Base-by-base conservation (phyloP, 2,113 vertebrate genomes). In the Corvus cornix region DNA sequence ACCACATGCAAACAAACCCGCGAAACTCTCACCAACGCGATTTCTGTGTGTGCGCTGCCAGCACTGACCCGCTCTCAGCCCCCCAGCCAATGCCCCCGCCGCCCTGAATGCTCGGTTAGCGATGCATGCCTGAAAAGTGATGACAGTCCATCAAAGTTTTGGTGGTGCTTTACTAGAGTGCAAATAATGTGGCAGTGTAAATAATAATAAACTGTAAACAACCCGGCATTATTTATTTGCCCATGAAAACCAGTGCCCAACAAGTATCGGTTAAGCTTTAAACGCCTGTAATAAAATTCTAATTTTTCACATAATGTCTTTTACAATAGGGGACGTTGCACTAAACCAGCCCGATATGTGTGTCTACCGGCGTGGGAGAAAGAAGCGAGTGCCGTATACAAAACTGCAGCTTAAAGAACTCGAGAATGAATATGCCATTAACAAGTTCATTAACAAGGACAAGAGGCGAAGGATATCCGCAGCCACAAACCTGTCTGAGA, bases 391-490 rank as follows among this genome's bases (percentile, higher is more conserved):
- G 77, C 99, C 99, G 23, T 99, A 99, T 92, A 99, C 99, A 91
- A 99, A 99, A 97, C 95, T 99, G 77, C 99, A 98, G 87, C 97
- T 98, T 67, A 98, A 98, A 97, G 98, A 98, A 97, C 98, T 98
- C 96, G 98, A 98, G 96, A 98, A 98, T 27, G 98, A 99, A 97
- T 99, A 99, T 96, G 98, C 98, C 97, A 95, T 98, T 97, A 98
- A 98, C 98, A 99, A 99, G 98, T 99, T 99, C 98, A 99, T 99
- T 98, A 99, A 99, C 98, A 99, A 99, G 98, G 99, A 99, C 98
- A 99, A 99, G 98, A 97, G 99, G 98, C 97, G 98, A 97, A 98
- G 98, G 96, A 99, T 98, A 95, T 98, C 98, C 28, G 98, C 98
- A 88, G 98, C 98, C 95, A 99, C 98, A 89, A 98, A 98, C 95